A percentile compares a stretch with the other conserved stretches of the same genome.
Conservation (phyloP, 2,113 vertebrate species). For the Hucho hucho region DNA sequence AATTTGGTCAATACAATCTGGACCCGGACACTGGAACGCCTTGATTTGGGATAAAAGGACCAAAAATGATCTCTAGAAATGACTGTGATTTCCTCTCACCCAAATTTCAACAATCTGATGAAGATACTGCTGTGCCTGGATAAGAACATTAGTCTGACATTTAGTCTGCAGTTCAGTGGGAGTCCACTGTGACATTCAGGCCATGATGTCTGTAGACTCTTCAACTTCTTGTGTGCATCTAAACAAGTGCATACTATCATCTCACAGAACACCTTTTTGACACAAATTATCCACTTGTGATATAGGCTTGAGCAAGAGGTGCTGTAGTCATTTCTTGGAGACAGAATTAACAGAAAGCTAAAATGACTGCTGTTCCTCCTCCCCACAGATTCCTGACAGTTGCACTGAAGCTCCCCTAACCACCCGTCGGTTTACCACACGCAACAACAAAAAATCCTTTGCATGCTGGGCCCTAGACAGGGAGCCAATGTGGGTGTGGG, state of each 20-base stretch:
- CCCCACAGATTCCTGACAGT: conserved; percentile 18
- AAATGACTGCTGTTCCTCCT: background rate
- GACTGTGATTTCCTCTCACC: background rate
- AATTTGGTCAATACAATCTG: too few relatives aligned
- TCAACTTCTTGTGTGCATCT: background rate
- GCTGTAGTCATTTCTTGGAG: too few relatives aligned
- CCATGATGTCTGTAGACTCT: background rate
- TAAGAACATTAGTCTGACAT: background rate
- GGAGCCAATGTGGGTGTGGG: conserved; percentile 13
- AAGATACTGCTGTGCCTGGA: background rate
- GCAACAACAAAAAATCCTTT: conserved; percentile 8
- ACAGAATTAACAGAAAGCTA: too few relatives aligned
- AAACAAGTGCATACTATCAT: background rate
- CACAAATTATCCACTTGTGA: too few relatives aligned
- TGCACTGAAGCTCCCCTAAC: conserved; percentile 13
- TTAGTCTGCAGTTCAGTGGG: background rate
- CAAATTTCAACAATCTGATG: background rate
- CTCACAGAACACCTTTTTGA: too few relatives aligned
- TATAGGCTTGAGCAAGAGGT: too few relatives aligned
- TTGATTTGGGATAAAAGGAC: too few relatives aligned
- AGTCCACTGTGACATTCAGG: background rate
- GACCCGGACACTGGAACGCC: too few relatives aligned
- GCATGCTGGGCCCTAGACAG: background rate
- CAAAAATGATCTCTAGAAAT: background rate
- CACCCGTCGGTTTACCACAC: conserved; percentile 24